Conservation (phyloP, 2,888 invertebrate species). For the Sipunculus nudus region DNA sequence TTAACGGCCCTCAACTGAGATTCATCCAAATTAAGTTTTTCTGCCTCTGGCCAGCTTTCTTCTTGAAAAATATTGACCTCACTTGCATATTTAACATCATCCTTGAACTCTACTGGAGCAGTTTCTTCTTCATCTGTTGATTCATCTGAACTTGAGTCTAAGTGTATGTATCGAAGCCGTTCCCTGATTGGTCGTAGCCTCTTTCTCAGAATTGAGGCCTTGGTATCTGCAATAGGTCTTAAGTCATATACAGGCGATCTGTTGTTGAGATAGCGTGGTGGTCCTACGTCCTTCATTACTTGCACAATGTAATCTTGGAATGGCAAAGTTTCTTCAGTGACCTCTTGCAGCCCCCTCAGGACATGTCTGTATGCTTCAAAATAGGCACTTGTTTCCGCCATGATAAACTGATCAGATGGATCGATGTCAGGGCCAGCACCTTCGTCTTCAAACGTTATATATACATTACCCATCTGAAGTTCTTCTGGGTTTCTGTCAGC, state of each 20-base stretch:
- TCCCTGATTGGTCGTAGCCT: no score
- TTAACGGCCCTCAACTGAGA: constrained; percentile 52
- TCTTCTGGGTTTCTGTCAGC: constrained; percentile 58
- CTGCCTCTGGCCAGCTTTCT: constrained; percentile 50
- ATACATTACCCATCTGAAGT: constrained; percentile 48
- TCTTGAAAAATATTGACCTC: constrained; percentile 15
- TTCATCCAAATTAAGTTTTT: constrained; percentile 12
- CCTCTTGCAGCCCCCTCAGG: constrained; percentile 75
- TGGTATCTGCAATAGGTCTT: background rate
- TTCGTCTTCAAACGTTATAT: constrained; percentile 44
- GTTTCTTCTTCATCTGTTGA: no score
- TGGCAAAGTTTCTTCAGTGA: constrained; percentile 71
- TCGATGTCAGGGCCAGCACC: constrained; percentile 8
- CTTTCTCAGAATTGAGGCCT: no score
- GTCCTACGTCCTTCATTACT: constrained; percentile 56
- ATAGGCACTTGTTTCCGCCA: constrained; percentile 82
- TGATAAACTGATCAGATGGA: constrained; percentile 61
- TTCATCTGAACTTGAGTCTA: constrained; percentile 10
- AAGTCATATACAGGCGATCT: background rate
- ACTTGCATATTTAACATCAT: background rate
- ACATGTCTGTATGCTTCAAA: constrained; percentile 85
- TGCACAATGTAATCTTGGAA: constrained; percentile 77
- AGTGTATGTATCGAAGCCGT: background rate
- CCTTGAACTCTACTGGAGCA: no score
- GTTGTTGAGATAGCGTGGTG: constrained; percentile 66